Percentiles rank a stretch among this genome's conserved stretches.
These are phyloP conservation scores for Varanus komodoensis DNA, from an alignment of 2,113 vertebrate species.

Conservation along the genomic window DNA sequence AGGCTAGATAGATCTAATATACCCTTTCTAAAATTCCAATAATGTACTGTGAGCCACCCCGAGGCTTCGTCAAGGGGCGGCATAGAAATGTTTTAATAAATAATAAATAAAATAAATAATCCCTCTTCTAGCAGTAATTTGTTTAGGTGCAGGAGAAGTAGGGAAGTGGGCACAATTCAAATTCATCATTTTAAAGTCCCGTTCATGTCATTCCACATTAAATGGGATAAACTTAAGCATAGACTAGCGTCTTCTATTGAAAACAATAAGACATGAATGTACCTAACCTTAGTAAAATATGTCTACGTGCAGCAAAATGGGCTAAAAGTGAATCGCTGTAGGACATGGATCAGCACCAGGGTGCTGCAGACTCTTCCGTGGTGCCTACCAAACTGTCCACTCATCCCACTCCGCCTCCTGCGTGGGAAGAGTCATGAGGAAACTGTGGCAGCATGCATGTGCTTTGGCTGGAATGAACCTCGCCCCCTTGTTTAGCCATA, in stretches of 20 bases:
- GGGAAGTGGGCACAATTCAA: background rate
- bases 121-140: background rate
- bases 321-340: background rate
- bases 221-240: background rate
- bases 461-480: background rate
- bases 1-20: background rate
- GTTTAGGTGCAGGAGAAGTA: background rate
- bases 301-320: background rate
- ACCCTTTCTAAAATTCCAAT: background rate
- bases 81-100: too few species aligned
- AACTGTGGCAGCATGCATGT: too few species aligned
- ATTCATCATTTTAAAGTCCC: background rate
- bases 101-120: too few species aligned
- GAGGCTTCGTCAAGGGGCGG: too few species aligned
- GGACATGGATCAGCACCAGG: background rate
- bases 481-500: background rate
- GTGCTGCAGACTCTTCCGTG: too few species aligned
- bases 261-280: background rate
- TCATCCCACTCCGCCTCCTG: too few species aligned
- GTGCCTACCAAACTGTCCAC: too few species aligned
- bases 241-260: background rate
- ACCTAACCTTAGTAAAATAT: background rate
- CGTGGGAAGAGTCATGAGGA: too few species aligned
- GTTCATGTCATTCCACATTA: background rate
- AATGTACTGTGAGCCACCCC: too few species aligned